Conservation (phyloP, 2,888 invertebrate species). For the Prosapia bicincta region DNA sequence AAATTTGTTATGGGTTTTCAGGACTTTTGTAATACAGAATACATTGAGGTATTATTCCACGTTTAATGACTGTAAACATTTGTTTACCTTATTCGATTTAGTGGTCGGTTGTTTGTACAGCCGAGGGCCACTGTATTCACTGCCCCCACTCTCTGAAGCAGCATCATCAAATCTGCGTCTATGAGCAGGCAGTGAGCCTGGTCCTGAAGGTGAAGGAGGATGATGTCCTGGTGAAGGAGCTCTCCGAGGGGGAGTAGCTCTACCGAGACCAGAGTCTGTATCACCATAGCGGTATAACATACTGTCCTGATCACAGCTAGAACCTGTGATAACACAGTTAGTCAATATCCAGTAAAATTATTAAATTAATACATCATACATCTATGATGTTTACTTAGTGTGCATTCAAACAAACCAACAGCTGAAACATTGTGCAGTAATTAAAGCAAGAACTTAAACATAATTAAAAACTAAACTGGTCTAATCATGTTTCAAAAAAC, state of each 20-base stretch:
- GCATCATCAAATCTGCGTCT: slow-evolving; percentile 39
- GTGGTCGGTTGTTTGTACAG: slow-evolving; percentile 96
- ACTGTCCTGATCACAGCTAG: slow-evolving; percentile 57
- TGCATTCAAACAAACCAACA: no score
- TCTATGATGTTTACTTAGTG: not conserved
- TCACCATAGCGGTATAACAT: slow-evolving; percentile 57
- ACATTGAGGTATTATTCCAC: no score
- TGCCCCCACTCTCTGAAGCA: slow-evolving; percentile 40
- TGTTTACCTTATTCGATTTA: slow-evolving; percentile 74
- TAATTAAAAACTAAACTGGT: no score
- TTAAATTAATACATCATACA: no score
- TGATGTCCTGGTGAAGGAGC: slow-evolving; percentile 80
- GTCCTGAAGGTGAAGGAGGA: slow-evolving; percentile 78
- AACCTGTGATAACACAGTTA: slow-evolving; percentile 45
- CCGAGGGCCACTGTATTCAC: slow-evolving; percentile 48
- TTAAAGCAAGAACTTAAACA: no score
- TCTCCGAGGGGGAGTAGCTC: slow-evolving; percentile 82
- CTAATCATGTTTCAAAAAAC: no score
- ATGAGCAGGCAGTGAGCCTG: slow-evolving; percentile 73
- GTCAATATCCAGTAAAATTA: not conserved
- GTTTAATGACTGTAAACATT: no score
- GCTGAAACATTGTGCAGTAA: no score
- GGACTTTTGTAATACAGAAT: no score
- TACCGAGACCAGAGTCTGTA: slow-evolving; percentile 82
- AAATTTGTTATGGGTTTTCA: no score